Evolutionary conservation across 2,113 vertebrate species (phyloP).

Genomic region (Zingel zingel): DNA sequence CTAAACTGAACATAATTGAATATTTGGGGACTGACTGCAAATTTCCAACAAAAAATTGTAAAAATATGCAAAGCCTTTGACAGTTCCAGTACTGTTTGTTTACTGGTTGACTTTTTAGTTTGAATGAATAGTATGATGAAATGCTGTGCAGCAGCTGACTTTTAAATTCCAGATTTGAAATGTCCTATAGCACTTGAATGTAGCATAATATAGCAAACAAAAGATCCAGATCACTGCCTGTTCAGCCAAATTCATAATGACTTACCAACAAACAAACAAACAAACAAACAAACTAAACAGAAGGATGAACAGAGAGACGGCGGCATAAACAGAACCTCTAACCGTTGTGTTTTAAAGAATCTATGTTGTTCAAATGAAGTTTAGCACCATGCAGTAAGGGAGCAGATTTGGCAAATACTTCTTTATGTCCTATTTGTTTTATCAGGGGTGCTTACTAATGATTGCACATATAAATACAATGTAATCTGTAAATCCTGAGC

Average conservation of each 20-base stretch:
- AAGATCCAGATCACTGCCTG: background rate
- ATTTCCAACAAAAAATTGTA: too few relatives aligned
- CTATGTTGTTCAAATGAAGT: background rate
- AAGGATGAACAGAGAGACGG: background rate
- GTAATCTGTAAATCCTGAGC: background rate
- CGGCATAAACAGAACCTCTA: background rate
- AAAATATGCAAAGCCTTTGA: background rate
- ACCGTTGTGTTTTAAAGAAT: background rate
- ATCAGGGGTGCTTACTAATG: background rate
- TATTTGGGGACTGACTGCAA: background rate
- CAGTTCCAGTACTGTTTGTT: background rate
- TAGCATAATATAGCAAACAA: conserved; percentile 7
- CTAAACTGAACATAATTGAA: background rate
- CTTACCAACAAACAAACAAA: background rate
- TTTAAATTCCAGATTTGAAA: background rate
- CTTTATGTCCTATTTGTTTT: background rate
- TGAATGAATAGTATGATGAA: background rate
- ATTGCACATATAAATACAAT: background rate
- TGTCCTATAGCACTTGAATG: conserved; percentile 42
- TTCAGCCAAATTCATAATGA: background rate
- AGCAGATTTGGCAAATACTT: background rate
- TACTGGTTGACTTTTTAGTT: background rate
- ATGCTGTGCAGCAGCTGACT: background rate
- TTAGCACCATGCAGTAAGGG: background rate
- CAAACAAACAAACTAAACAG: background rate